phyloP scores from a whole-genome alignment of 1,140 invertebrate species.

The Vanessa tameamea region DNA sequence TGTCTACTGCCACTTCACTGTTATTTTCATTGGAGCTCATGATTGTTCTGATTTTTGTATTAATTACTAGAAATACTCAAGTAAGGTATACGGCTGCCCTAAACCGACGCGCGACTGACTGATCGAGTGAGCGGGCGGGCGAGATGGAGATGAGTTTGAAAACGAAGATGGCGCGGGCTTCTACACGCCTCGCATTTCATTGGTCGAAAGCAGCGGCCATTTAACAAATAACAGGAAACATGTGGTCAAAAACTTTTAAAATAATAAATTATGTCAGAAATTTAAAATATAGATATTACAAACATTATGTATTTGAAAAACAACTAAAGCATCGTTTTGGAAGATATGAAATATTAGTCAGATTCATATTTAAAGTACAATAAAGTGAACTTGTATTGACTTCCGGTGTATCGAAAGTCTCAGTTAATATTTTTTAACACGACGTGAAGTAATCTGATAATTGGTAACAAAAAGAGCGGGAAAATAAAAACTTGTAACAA shows the following conservation, averaged over 20 bases:
- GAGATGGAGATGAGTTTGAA: constrained; percentile 85
- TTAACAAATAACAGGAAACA: constrained; percentile 59
- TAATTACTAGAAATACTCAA: constrained; percentile 74
- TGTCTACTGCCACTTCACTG: constrained; percentile 90
- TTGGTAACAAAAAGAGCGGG: constrained; percentile 27
- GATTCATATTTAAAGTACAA: not conserved
- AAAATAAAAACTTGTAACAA: constrained; percentile 8
- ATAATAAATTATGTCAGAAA: not conserved
- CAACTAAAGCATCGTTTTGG: not conserved
- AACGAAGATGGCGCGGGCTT: constrained; percentile 90
- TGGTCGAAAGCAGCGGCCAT: constrained; percentile 77
- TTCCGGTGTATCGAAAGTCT: constrained; percentile 18
- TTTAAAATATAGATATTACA: not conserved
- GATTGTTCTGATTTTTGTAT: constrained; percentile 81
- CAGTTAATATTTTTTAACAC: not conserved
- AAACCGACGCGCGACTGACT: constrained; percentile 83
- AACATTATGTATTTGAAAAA: not conserved
- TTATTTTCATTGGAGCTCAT: constrained; percentile 93
- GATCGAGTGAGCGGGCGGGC: constrained; percentile 75
- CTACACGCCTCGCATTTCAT: constrained; percentile 82
- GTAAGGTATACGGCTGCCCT: constrained; percentile 79
- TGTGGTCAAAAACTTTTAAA: constrained; percentile 42
- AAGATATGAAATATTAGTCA: not conserved
- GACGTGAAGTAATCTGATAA: constrained; percentile 7
- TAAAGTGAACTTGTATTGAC: constrained; percentile 8